Base-by-base conservation (phyloP, 2,113 vertebrate species). In the Xiphorhynchus elegans region DNA sequence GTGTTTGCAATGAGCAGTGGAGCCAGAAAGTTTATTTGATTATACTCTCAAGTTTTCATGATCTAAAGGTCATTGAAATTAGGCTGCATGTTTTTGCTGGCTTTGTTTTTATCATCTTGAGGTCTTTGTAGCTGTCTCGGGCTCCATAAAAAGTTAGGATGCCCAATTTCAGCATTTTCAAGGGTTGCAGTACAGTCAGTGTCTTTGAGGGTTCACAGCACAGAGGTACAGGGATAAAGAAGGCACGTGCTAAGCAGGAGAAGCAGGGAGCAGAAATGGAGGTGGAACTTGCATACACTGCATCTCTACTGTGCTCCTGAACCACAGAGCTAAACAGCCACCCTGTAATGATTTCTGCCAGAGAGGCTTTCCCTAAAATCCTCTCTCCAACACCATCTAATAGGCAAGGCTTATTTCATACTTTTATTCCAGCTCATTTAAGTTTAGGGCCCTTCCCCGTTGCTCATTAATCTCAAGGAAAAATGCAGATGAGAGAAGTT, bases 401-500 rank as follows among this genome's bases (percentile, higher is more conserved):
- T 81, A 90, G 85, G 87, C 80, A 55, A 94, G 49, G 72, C 44
- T 95, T 77, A 67, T 84, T 96, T 93, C 75, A 70, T 79, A 81
- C 47, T 86, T 95, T 86, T 84, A 89, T 93, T 92, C 89, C 64
- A 82, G 76, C 86, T 91, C 75, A 77, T 96, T 96, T 97, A 93
- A 81, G 80, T 95, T 79, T 60, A 82, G 84, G 37, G 23, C 81
- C 77, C 72, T 93, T 96, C 53, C 70, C 46, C 0, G 1, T 42
- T 89, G 84, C 89, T 97, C 86, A 84, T 95, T 96, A 95, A 90
- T 95, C 88, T 89, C n/a, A 4, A 88, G 90, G 62, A 73, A 84
- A 77, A 96, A 96, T 93, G 90, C 92, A 94, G 92, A 95, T 96
- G 88, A 94, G 95, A 75, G 86, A 64, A 84, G 86, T 70, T 91